Percentiles rank a stretch among this genome's conserved stretches.
These are phyloP conservation scores for Arvicanthis niloticus DNA, from an alignment of 2,113 vertebrate species.

Conservation along the genomic window DNA sequence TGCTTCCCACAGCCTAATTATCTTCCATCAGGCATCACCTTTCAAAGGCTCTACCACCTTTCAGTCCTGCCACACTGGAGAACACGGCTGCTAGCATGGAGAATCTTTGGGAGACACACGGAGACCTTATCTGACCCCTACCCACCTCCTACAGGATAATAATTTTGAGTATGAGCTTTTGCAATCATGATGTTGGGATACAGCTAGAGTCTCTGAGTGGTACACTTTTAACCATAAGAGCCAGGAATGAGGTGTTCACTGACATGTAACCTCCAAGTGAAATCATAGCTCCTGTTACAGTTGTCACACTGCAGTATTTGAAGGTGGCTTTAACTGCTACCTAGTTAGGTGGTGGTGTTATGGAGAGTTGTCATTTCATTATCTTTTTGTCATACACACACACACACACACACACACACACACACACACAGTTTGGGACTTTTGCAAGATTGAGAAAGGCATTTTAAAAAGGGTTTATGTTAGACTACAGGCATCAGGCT, in stretches of 20 bases:
- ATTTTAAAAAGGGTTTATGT: not conserved
- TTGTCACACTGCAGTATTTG: not conserved
- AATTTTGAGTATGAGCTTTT: not conserved
- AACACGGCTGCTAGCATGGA: not conserved
- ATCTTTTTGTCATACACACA: not conserved
- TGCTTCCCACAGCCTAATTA: not conserved
- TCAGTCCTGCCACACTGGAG: not conserved
- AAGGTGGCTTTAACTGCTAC: slow-evolving; percentile 18
- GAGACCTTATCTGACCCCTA: not conserved
- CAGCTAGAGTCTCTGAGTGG: slow-evolving; percentile 1
- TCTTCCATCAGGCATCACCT: not conserved
- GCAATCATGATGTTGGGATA: not conserved
- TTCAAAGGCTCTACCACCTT: not conserved
- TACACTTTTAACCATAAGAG: not conserved
- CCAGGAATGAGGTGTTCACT: not conserved
- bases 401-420: no score
- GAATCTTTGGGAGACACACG: not conserved
- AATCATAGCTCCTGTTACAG: rapidly evolving
- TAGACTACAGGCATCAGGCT: not conserved
- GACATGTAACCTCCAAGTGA: not conserved
- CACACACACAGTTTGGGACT: not conserved
- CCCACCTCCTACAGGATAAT: not conserved
- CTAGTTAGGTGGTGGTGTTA: slow-evolving; percentile 9
- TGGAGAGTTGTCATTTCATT: not conserved
- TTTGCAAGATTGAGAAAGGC: not conserved